Evolutionary conservation across 1,140 invertebrate species (phyloP), one percentile per base, ranked within the genome.

Genomic region (Medauroidea extradentata): DNA sequence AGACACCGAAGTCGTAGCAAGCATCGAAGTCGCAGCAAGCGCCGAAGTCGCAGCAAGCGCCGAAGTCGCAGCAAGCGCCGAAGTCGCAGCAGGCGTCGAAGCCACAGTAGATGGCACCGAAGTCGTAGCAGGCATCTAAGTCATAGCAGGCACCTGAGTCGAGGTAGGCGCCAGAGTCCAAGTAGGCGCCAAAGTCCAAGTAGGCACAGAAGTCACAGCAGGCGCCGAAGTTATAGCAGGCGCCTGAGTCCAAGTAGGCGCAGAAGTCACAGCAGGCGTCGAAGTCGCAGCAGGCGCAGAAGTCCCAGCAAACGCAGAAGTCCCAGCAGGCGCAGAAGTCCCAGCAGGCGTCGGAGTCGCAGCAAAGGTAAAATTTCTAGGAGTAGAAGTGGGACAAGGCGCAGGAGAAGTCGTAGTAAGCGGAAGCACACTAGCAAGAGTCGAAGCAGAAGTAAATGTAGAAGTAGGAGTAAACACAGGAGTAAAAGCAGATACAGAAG

Each of bases 341-440:
- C 18, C 18, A n/a, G 29, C 41, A 57, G 29, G 13, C 46, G 34
- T n/a, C 1, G 39, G n/a, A 58, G 38, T 0, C 21, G 18, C 53
- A 57, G 46, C 24, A 34, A 2, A 19, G n/a, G 51, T 3, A 24
- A 24, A 4, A 59, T 65, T 65, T 56, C 34, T 25, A 61, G 43
- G 49, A 62, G 50, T 34, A 19, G 25, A 38, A 53, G 41, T n/a
- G 25, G 25, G 27, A 7, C 1, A 41, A 49, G 56, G 11, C 57
- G 61, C 14, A 58, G 64, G 60, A 74, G 65, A 64, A 72, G 61
- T 62, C 74, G 61, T 60, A 73, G 49, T 63, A 52, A 53, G 14
- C 13, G 57, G 29, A 52, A 41, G 71, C 73, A 34, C 13, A 25
- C 41, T 27, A 43, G 51, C 57, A 44, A 41, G 54, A 55, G 61